These are phyloP conservation scores for Lepetodrilus schrolli DNA, from an alignment of 2,888 invertebrate genomes.

Conservation along the genomic window DNA sequence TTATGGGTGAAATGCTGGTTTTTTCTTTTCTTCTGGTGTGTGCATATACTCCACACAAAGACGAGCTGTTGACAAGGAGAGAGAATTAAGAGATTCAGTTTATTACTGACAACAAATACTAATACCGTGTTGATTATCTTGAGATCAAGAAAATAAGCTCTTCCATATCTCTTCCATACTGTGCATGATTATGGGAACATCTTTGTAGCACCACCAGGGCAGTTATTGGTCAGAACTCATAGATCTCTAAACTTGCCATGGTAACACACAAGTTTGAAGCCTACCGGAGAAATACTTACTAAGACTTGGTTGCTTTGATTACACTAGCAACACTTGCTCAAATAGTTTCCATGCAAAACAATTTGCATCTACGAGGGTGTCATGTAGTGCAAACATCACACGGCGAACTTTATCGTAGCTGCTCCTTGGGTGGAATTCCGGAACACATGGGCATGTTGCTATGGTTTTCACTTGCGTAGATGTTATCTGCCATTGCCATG, in stretches of 20 bases:
- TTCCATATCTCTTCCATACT: neutral
- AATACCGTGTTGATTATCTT: neutral
- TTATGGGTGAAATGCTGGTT: neutral
- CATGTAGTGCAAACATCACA: neutral
- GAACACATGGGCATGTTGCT: too few relatives aligned
- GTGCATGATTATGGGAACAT: neutral
- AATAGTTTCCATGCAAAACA: neutral
- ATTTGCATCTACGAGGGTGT: neutral
- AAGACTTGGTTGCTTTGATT: too few relatives aligned
- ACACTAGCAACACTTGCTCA: neutral
- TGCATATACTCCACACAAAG: too few relatives aligned
- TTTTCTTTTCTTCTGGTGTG: too few relatives aligned
- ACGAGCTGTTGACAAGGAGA: neutral
- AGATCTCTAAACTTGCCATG: too few relatives aligned
- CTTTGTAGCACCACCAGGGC: constrained; percentile 10
- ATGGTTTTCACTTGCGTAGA: too few relatives aligned
- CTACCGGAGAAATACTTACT: too few relatives aligned
- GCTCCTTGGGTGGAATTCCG: too few relatives aligned
- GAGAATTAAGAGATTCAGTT: neutral
- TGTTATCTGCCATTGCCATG: too few relatives aligned
- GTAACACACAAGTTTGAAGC: too few relatives aligned
- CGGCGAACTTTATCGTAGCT: too few relatives aligned
- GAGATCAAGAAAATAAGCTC: constrained; percentile 20
- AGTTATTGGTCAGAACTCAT: neutral
- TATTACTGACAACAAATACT: neutral